Evolutionary conservation across 2,888 invertebrate species (phyloP).

Genomic region (Pyrocoelia pectoralis): DNA sequence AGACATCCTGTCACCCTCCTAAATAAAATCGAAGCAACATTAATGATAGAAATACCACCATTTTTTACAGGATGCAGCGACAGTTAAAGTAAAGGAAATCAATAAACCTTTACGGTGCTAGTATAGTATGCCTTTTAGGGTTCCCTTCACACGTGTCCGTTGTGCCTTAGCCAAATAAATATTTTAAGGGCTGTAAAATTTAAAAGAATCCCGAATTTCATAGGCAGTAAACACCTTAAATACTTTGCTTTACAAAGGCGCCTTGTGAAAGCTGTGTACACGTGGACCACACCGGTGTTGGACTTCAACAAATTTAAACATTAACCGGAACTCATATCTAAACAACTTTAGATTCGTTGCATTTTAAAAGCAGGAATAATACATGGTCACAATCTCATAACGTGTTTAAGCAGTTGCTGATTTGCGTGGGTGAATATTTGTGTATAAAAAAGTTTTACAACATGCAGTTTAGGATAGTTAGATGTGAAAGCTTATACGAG

Average conservation of each 20-base stretch:
- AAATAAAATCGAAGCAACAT: slow-evolving; percentile 18
- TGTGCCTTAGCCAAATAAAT: slow-evolving; percentile 36
- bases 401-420: too few species aligned
- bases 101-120: slow-evolving; percentile 49
- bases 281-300: slow-evolving; percentile 36
- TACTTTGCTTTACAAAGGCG: slow-evolving; percentile 30
- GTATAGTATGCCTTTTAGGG: slow-evolving; percentile 47
- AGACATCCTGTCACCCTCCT: slow-evolving; percentile 18
- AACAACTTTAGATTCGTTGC: background rate
- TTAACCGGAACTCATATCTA: background rate
- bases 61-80: slow-evolving; percentile 29
- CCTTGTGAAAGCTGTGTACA: slow-evolving; percentile 34
- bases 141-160: slow-evolving; percentile 45
- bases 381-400: too few species aligned
- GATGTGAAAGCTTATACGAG: too few species aligned
- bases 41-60: slow-evolving; percentile 25
- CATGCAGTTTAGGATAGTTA: too few species aligned
- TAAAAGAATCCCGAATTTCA: slow-evolving; percentile 24
- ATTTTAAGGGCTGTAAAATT: slow-evolving; percentile 42
- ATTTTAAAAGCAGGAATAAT: background rate
- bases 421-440: too few species aligned
- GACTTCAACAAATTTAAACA: slow-evolving; percentile 9
- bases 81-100: slow-evolving; percentile 41
- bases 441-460: too few species aligned
- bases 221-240: slow-evolving; percentile 40